These are phyloP conservation scores for Drosophila mulleri DNA, from an alignment of 2,888 invertebrate genomes.

Conservation along the genomic window DNA sequence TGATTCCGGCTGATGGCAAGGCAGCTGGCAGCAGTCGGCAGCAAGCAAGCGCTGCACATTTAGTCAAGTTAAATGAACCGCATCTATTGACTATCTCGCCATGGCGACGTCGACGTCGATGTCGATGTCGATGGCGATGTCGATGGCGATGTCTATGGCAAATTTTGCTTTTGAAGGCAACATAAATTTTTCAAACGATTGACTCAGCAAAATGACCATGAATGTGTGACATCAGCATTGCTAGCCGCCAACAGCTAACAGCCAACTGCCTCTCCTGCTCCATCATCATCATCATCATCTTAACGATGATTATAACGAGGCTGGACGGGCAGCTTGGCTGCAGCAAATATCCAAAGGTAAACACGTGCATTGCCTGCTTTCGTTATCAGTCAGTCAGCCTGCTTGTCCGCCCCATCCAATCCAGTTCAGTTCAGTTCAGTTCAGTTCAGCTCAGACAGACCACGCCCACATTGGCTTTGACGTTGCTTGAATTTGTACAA, in stretches of 20 bases:
- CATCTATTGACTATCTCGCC: conserved; percentile 77
- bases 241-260: conserved; percentile 11
- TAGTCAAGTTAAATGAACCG: conserved; percentile 79
- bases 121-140: conserved; percentile 11
- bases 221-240: conserved; percentile 78
- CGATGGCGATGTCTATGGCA: conserved; percentile 48
- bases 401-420: conserved; percentile 58
- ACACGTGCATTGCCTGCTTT: conserved; percentile 77
- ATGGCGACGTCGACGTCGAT: conserved; percentile 22
- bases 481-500: conserved; percentile 73
- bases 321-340: conserved; percentile 29
- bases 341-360: conserved; percentile 72
- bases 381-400: conserved; percentile 75
- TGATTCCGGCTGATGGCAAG: conserved; percentile 17
- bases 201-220: conserved; percentile 80
- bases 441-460: conserved; percentile 12
- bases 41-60: conserved; percentile 72
- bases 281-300: conserved; percentile 17
- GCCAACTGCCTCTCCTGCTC: neutral
- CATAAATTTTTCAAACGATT: conserved; percentile 80
- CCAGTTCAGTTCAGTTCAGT: conserved; percentile 11
- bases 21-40: conserved; percentile 35
- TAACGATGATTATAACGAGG: conserved; percentile 22
- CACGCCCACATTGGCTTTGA: conserved; percentile 64
- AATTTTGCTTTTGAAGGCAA: conserved; percentile 79